These are phyloP conservation scores for Halcyon malimbica DNA, from an alignment of 2,113 vertebrate species.

Conservation along the genomic window DNA sequence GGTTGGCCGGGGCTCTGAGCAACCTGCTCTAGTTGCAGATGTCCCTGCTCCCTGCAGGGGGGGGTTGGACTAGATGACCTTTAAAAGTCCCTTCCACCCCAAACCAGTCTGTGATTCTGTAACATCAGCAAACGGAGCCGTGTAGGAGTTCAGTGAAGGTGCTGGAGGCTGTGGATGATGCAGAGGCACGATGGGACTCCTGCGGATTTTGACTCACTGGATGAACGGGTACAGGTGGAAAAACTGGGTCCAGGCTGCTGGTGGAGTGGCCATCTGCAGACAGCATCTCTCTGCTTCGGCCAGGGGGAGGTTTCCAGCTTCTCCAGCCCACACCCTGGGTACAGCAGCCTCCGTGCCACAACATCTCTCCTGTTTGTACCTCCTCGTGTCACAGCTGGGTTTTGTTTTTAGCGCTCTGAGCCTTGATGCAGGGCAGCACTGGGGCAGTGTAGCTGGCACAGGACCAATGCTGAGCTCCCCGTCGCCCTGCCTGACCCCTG, in stretches of 20 bases:
- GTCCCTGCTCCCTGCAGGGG: no score
- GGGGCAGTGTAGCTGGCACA: no score
- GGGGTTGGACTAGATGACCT: no score
- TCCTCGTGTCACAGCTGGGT: neutral
- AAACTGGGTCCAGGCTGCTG: neutral
- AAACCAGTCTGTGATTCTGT: no score
- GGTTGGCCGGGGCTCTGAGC: no score
- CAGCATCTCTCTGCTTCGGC: rapidly evolving
- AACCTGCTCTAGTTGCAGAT: no score
- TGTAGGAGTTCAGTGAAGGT: neutral
- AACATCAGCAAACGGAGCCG: rapidly evolving
- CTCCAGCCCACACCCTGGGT: neutral
- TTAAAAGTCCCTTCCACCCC: no score
- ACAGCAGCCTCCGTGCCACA: rapidly evolving
- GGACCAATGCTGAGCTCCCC: rapidly evolving
- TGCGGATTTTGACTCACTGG: neutral
- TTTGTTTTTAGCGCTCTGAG: neutral
- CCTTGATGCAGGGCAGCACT: neutral
- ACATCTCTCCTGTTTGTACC: neutral
- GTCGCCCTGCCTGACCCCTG: rapidly evolving
- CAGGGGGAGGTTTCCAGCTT: neutral
- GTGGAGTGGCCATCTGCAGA: neutral
- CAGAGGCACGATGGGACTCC: neutral
- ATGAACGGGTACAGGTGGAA: rapidly evolving
- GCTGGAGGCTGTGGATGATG: neutral